Percentiles rank a stretch among this genome's conserved stretches.
Evolutionary conservation across 2,888 invertebrate genomes (phyloP).

Genomic region (Halictus ligatus): DNA sequence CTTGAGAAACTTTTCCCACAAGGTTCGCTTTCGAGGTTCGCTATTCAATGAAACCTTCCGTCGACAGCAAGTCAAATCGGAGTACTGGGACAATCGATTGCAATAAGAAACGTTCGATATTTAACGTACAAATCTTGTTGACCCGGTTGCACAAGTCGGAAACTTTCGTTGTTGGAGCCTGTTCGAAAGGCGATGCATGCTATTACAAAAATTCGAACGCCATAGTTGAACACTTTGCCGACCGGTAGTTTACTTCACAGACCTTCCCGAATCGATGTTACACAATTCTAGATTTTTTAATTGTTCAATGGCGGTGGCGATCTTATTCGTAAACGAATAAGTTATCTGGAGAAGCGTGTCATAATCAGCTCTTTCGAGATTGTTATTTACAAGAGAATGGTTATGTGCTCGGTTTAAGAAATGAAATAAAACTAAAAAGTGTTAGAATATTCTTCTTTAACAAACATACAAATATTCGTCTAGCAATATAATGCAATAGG

Average conservation of each 20-base stretch:
- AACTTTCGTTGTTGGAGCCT: background rate
- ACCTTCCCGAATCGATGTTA: background rate
- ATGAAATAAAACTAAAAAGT: no score
- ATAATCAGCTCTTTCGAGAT: background rate
- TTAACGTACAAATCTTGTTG: background rate
- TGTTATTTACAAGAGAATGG: background rate
- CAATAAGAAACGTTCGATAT: background rate
- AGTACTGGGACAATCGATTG: background rate
- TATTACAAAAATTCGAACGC: background rate
- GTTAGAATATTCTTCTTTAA: no score
- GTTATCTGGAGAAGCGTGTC: background rate
- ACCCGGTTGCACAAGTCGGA: conserved; percentile 2
- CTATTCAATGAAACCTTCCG: conserved; percentile 57
- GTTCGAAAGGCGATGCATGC: background rate
- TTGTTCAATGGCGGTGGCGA: background rate
- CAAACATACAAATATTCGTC: no score
- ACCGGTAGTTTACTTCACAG: background rate
- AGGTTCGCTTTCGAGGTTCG: conserved; percentile 74
- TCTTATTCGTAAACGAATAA: background rate
- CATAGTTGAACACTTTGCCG: background rate
- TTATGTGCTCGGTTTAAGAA: background rate
- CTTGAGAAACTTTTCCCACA: conserved; percentile 78
- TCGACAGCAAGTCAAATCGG: conserved; percentile 15
- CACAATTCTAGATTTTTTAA: background rate
- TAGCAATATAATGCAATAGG: background rate